A percentile compares a stretch with the other conserved stretches of the same genome.
phyloP scores from a whole-genome alignment of 1,140 invertebrate species.

The Phthorimaea operculella region DNA sequence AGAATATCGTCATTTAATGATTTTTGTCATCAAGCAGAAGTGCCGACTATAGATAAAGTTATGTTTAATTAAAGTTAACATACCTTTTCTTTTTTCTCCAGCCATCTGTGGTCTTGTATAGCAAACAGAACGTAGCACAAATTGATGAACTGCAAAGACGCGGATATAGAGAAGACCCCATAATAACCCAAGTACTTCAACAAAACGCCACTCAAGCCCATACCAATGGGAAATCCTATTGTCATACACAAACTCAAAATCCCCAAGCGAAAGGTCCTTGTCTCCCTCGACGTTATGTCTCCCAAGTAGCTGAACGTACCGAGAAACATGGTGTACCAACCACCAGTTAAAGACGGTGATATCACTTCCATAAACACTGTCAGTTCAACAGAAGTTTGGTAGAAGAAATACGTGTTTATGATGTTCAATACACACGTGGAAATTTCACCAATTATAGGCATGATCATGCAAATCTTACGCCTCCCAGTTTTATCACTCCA shows the following conservation, averaged over 20 bases:
- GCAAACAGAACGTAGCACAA: slow-evolving; percentile 52
- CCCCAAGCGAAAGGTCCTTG: slow-evolving; percentile 82
- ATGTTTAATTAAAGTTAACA: slow-evolving; percentile 10
- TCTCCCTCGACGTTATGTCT: slow-evolving; percentile 83
- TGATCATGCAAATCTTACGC: slow-evolving; percentile 84
- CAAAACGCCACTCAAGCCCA: slow-evolving; percentile 58
- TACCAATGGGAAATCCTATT: slow-evolving; percentile 60
- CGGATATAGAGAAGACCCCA: slow-evolving; percentile 57
- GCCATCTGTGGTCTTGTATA: slow-evolving; percentile 57
- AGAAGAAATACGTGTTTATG: slow-evolving; percentile 80
- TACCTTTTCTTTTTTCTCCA: slow-evolving; percentile 49
- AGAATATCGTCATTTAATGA: not conserved
- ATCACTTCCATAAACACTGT: slow-evolving; percentile 76
- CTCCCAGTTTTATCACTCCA: slow-evolving; percentile 77
- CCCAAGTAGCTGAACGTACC: slow-evolving; percentile 89
- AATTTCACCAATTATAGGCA: slow-evolving; percentile 84
- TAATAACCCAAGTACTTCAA: slow-evolving; percentile 54
- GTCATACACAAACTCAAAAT: slow-evolving; percentile 85
- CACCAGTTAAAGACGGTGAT: slow-evolving; percentile 81
- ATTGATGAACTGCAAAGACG: slow-evolving; percentile 45
- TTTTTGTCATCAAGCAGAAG: not conserved
- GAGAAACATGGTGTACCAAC: slow-evolving; percentile 89
- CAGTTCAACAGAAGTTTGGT: slow-evolving; percentile 79
- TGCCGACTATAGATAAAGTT: not conserved
- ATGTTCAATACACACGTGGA: slow-evolving; percentile 81